Percentiles rank a stretch among this genome's conserved stretches.
These are phyloP conservation scores for Sericinus montela DNA, from an alignment of 2,888 invertebrate genomes.

Conservation along the genomic window DNA sequence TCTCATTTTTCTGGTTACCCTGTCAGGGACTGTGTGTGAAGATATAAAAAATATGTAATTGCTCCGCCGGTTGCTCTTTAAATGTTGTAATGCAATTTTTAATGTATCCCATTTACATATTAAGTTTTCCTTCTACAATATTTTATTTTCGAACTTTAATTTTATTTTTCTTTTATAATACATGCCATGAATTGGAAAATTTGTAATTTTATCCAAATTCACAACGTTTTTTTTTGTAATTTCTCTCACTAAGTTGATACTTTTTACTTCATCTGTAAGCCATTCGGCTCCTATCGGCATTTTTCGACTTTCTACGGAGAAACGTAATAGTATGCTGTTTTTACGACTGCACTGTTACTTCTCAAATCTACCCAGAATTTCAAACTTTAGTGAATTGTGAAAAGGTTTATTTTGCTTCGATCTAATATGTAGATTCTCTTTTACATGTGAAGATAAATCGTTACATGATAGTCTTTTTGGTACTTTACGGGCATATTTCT, in stretches of 20 bases:
- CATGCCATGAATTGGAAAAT: too few species aligned
- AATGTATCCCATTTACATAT: too few species aligned
- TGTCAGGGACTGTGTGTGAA: too few species aligned
- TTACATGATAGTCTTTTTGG: constrained; percentile 56
- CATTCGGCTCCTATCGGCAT: constrained; percentile 47
- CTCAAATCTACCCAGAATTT: constrained; percentile 11
- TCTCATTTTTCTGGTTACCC: too few species aligned
- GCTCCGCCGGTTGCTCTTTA: too few species aligned
- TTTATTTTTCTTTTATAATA: too few species aligned
- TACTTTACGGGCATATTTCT: constrained; percentile 62
- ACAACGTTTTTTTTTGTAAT: not conserved
- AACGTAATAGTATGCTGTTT: constrained; percentile 55
- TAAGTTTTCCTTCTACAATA: too few species aligned
- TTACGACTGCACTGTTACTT: constrained; percentile 54
- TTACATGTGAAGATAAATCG: constrained; percentile 40
- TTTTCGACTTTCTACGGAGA: constrained; percentile 54
- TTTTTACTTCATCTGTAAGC: constrained; percentile 23
- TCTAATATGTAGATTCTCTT: constrained; percentile 15
- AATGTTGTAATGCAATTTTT: too few species aligned
- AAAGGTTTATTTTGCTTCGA: constrained; percentile 34
- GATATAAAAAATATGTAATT: too few species aligned
- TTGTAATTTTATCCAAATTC: too few species aligned
- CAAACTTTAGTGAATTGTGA: constrained; percentile 17
- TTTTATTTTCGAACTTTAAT: too few species aligned
- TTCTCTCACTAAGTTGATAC: not conserved